Evolutionary conservation across 2,888 invertebrate genomes (phyloP), one percentile per base, ranked within the genome.

Genomic region (Oxyteleia sp.): DNA sequence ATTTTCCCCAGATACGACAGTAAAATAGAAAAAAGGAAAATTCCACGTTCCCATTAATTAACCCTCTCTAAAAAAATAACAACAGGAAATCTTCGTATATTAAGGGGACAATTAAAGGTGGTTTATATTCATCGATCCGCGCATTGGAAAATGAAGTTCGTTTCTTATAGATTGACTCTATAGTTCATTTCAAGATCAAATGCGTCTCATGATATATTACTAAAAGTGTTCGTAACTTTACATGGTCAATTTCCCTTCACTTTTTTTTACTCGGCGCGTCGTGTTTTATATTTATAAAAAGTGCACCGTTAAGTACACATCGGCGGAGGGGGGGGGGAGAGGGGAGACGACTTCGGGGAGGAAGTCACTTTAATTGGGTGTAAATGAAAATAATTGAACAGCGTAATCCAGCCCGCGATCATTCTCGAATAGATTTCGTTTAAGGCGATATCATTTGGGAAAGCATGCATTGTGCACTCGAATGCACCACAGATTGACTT

Each of bases 401-500:
- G 15, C 2, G 7, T 16, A 43, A 64, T 38, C 18, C 16, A 64
- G 18, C n/a, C 2, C 10, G 49, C 23, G 38, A 72, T 74, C 8
- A 13, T 80, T 66, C 26, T 47, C 23, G 49, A 82, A 64, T 76
- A 57, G 64, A 61, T 76, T 84, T 78, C 55, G 61, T 75, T 82
- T 75, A 74, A 76, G 72, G 68, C 66, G 64, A 43, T 71, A 59
- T 78, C 78, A 76, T 84, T 85, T 86, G 85, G 86, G 86, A 88
- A 86, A 89, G 87, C 86, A 83, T 88, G 85, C 84, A 84, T 78
- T 82, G 88, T 74, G 87, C 86, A 86, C 84, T 87, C 87, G 85
- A 88, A 87, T 87, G 88, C 88, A 89, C 89, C 79, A 55, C 84
- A 89, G 89, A 90, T 91, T 90, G 87, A 89, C 87, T 88, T 85